A percentile compares a stretch with the other conserved stretches of the same genome.
These are phyloP conservation scores for Teinopalpus imperialis DNA, from an alignment of 2,888 invertebrate species.

Conservation along the genomic window DNA sequence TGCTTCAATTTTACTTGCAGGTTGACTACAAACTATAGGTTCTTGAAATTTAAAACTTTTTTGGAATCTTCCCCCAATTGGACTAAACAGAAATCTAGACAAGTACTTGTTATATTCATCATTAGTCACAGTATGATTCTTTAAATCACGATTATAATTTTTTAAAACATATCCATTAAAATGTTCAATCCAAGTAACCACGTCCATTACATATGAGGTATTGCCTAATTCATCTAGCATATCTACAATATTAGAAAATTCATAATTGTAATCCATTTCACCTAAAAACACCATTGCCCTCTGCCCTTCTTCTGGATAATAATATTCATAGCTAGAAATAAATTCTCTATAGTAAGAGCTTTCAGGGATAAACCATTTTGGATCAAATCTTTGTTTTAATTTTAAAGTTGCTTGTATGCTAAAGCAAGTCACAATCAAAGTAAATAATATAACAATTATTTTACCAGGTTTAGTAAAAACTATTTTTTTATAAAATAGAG, in stretches of 20 bases:
- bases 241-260: conserved; percentile 81
- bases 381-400: conserved; percentile 90
- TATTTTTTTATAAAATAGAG: conserved; percentile 83
- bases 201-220: conserved; percentile 75
- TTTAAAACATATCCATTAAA: conserved; percentile 83
- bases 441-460: conserved; percentile 82
- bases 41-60: conserved; percentile 84
- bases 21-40: conserved; percentile 83
- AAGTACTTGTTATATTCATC: conserved; percentile 83
- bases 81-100: conserved; percentile 87
- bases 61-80: conserved; percentile 85
- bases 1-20: conserved; percentile 81
- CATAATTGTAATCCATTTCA: conserved; percentile 83
- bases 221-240: conserved; percentile 78
- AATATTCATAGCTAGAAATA: conserved; percentile 74
- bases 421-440: conserved; percentile 81
- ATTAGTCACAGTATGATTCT: conserved; percentile 76
- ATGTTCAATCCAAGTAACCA: conserved; percentile 85
- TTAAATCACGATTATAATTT: conserved; percentile 74
- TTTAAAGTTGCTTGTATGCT: conserved; percentile 83
- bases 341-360: conserved; percentile 85
- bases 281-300: conserved; percentile 86
- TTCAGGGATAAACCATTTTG: conserved; percentile 89
- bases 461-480: conserved; percentile 86
- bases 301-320: conserved; percentile 85